Evolutionary conservation across 2,113 vertebrate species (phyloP).

Genomic region (Ia io): DNA sequence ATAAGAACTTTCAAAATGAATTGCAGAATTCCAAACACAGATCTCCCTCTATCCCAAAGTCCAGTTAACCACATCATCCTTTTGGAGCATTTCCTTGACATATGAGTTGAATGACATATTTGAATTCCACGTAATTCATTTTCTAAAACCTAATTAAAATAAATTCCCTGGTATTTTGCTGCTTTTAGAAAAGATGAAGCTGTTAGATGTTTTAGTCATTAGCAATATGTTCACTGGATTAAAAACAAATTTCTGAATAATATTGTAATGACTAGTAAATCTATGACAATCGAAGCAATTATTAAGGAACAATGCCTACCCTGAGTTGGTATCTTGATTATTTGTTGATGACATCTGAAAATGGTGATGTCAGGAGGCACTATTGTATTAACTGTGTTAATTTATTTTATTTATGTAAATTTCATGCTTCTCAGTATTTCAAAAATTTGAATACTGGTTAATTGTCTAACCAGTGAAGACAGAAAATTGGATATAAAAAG

Average conservation of each 20-base stretch:
- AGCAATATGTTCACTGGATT: conserved; percentile 81
- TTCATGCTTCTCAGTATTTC: conserved; percentile 62
- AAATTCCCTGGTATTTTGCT: conserved; percentile 78
- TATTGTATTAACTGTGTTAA: conserved; percentile 46
- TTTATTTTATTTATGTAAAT: conserved; percentile 75
- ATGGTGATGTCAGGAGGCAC: conserved; percentile 66
- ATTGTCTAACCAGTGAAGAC: conserved; percentile 64
- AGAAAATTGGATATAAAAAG: conserved; percentile 53
- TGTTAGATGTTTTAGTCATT: conserved; percentile 81
- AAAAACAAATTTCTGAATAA: conserved; percentile 81
- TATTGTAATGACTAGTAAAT: conserved; percentile 73
- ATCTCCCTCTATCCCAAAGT: conserved; percentile 55
- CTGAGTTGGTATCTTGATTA: conserved; percentile 71
- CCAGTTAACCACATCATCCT: conserved; percentile 70
- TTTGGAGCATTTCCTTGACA: conserved; percentile 70
- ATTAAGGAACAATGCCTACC: conserved; percentile 71
- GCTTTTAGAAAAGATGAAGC: conserved; percentile 77
- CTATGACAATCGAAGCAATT: conserved; percentile 74
- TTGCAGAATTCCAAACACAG: conserved; percentile 61
- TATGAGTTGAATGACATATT: conserved; percentile 77
- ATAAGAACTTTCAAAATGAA: neutral
- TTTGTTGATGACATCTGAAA: conserved; percentile 74
- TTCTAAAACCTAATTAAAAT: conserved; percentile 82
- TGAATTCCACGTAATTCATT: conserved; percentile 75
- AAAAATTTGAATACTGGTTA: conserved; percentile 69